Conservation (phyloP, 2,888 invertebrate species). For the Therioaphis trifolii region DNA sequence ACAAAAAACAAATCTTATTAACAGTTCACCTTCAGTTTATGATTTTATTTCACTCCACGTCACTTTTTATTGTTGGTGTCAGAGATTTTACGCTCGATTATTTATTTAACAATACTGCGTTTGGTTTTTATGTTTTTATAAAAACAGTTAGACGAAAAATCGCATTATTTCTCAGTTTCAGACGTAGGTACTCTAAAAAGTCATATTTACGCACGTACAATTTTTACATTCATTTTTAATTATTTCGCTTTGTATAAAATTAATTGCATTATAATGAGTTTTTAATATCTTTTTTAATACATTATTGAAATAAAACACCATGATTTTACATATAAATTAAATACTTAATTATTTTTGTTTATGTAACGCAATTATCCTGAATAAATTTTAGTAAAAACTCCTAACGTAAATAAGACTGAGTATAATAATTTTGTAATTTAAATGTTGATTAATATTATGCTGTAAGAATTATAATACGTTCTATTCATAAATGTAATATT, state of each 20-base stretch:
- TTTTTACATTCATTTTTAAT: background rate
- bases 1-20: conserved; percentile 1
- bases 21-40: background rate
- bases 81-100: too few relatives aligned
- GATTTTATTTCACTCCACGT: background rate
- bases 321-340: conserved; percentile 21
- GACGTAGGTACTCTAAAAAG: background rate
- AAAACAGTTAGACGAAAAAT: background rate
- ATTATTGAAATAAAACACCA: background rate
- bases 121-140: background rate
- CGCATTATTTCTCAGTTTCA: background rate
- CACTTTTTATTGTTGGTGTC: background rate
- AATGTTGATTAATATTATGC: too few relatives aligned
- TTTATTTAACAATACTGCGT: background rate
- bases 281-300: conserved; percentile 38
- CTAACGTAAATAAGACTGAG: background rate
- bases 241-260: conserved; percentile 20
- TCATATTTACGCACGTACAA: background rate
- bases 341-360: conserved; percentile 19
- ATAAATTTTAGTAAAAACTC: background rate
- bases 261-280: conserved; percentile 39
- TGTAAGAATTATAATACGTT: too few relatives aligned
- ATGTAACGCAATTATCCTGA: background rate
- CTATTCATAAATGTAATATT: too few relatives aligned
- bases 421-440: background rate